Evolutionary conservation across 2,888 invertebrate species (phyloP).

Genomic region (Noctua janthina): DNA sequence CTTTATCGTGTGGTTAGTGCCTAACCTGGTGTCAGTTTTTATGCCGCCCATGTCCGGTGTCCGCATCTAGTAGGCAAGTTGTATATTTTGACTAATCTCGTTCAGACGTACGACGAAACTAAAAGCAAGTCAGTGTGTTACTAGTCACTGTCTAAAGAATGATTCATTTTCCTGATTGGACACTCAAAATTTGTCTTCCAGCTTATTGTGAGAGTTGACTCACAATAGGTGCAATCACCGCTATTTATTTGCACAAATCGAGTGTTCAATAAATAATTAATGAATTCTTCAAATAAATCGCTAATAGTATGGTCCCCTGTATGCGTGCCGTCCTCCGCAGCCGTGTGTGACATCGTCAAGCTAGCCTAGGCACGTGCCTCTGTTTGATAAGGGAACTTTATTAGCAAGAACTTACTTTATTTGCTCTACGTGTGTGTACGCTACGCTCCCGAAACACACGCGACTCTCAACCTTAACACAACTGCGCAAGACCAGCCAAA

Average conservation of each 20-base stretch:
- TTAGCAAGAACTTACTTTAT: constrained; percentile 79
- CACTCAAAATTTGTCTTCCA: not conserved
- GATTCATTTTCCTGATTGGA: not conserved
- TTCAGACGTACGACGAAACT: not conserved
- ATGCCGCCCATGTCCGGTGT: not conserved
- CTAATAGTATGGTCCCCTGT: not conserved
- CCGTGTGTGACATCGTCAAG: constrained; percentile 57
- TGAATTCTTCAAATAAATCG: not conserved
- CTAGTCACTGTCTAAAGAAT: not conserved
- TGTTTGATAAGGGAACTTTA: constrained; percentile 82
- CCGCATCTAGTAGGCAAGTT: not conserved
- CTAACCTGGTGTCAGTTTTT: not conserved
- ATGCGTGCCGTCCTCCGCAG: not conserved
- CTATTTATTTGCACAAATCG: not conserved
- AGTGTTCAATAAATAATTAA: not conserved
- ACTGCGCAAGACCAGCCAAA: constrained; percentile 10
- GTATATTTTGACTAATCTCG: too few relatives aligned
- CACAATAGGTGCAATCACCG: not conserved
- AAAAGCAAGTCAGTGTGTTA: not conserved
- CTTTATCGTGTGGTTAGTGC: too few relatives aligned
- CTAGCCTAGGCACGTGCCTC: constrained; percentile 71
- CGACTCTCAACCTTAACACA: constrained; percentile 36
- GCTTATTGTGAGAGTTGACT: not conserved
- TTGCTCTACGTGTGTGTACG: constrained; percentile 67
- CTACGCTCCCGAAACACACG: constrained; percentile 17